Percentiles rank a stretch among this genome's conserved stretches.
phyloP scores from a whole-genome alignment of 1,140 invertebrate genomes.

The Zaprionus inermis region DNA sequence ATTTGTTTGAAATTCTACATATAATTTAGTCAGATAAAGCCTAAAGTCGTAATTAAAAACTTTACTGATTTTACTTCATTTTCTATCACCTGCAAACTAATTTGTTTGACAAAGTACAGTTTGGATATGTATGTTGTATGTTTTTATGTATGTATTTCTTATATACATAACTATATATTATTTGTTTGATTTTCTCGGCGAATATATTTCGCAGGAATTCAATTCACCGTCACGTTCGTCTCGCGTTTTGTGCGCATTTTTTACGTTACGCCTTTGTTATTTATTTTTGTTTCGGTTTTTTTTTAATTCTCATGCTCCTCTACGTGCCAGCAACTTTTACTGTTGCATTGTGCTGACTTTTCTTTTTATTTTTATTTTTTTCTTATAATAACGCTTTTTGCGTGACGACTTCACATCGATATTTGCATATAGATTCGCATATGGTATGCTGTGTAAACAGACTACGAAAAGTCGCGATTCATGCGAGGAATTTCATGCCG shows the following conservation, averaged over 20 bases:
- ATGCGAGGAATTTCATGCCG: slow-evolving; percentile 11
- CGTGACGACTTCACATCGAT: slow-evolving; percentile 34
- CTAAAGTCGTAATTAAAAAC: too few species aligned
- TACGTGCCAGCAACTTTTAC: slow-evolving; percentile 61
- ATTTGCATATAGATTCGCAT: slow-evolving; percentile 38
- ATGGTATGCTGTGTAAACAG: slow-evolving; percentile 48
- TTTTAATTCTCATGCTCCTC: slow-evolving; percentile 38
- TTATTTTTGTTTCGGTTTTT: slow-evolving; percentile 39
- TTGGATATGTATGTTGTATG: background rate
- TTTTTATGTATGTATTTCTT: slow-evolving; percentile 2
- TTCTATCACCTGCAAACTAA: too few species aligned
- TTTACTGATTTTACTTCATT: too few species aligned
- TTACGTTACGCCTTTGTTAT: slow-evolving; percentile 50
- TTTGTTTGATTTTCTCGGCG: slow-evolving; percentile 17
- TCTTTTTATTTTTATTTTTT: slow-evolving; percentile 8
- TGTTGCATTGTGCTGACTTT: slow-evolving; percentile 9
- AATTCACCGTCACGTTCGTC: slow-evolving; percentile 72
- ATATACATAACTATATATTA: slow-evolving; percentile 15
- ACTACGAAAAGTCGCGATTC: slow-evolving; percentile 12
- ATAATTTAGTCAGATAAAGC: too few species aligned
- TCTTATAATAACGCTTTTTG: slow-evolving; percentile 15
- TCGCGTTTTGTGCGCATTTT: slow-evolving; percentile 55
- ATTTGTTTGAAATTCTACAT: too few species aligned
- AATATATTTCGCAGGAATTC: slow-evolving; percentile 66
- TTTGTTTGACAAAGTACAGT: background rate